A percentile compares a stretch with the other conserved stretches of the same genome.
Conservation (phyloP, 1,140 invertebrate species). For the Diabrotica undecimpunctata region DNA sequence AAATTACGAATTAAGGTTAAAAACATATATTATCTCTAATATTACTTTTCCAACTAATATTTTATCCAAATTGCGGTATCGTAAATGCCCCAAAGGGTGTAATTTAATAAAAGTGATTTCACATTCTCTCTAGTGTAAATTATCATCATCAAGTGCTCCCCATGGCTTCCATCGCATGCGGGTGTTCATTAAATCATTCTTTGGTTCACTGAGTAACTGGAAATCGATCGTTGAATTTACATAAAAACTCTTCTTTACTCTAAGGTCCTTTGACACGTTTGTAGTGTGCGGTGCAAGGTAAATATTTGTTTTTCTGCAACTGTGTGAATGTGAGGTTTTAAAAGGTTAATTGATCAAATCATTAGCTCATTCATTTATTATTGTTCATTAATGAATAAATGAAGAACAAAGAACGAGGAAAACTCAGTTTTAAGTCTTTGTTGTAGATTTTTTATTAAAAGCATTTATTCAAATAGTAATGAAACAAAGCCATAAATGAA, state of each 20-base stretch:
- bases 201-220: neutral
- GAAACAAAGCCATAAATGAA: too few relatives aligned
- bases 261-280: neutral
- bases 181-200: slow-evolving; percentile 2
- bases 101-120: slow-evolving; percentile 1
- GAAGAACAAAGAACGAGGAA: too few relatives aligned
- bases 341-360: too few relatives aligned
- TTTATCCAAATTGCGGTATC: neutral
- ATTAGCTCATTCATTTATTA: too few relatives aligned
- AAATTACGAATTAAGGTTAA: too few relatives aligned
- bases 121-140: slow-evolving; percentile 2
- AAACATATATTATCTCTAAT: too few relatives aligned
- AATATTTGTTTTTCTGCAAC: neutral
- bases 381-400: too few relatives aligned
- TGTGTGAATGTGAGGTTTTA: too few relatives aligned
- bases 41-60: too few relatives aligned
- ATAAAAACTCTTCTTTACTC: neutral
- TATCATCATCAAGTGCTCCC: slow-evolving; percentile 1
- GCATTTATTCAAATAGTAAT: too few relatives aligned
- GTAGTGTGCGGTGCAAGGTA: neutral
- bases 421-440: too few relatives aligned
- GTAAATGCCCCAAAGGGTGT: neutral
- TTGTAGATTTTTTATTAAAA: too few relatives aligned
- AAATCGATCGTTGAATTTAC: neutral
- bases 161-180: neutral